Base-by-base conservation (phyloP, 2,888 invertebrate species). In the Acleris holmiana region DNA sequence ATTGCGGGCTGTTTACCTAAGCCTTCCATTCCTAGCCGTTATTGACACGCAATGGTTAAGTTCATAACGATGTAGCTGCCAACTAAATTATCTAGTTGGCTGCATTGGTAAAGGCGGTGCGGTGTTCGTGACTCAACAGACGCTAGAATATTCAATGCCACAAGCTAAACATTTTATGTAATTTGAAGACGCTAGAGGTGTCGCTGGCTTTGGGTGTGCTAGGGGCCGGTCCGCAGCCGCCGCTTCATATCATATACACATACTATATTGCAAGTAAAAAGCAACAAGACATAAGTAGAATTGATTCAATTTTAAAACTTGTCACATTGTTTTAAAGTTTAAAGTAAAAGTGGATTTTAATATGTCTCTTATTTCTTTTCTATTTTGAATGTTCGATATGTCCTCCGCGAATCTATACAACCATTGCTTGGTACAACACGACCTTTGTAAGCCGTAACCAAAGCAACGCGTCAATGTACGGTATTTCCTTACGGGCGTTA, bases 71-170 rank as follows among this genome's bases (percentile, higher is more conserved):
- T 50, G 60, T 50, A 13, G 21, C 47, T 54, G 54, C 73, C 71
- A 70, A 69, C 66, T 68, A 71, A 75, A 77, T 79, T 78, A 80
- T 79, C 73, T 71, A 70, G 72, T 72, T 74, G 74, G 76, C 77
- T 82, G 78, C 77, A 76, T 78, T 79, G 76, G 80, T 79, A 74
- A 63, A 68, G 70, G 71, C 75, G 69, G 82, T 80, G 82, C 84
- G 82, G 79, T 67, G 80, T 82, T 84, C 84, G 85, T 85, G 86
- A 86, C 81, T 83, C 85, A 83, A 82, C 83, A 79, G 77, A 77
- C 78, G 80, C 78, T 77, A 35, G 35, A 10, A 35, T 13, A 35
- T 35, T 35, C 35, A 35, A 35, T 35, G 35, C 35, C 35, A 13
- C 35, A 35, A 35, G 13, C 35, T 35, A 35, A 2, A 29, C 10